Evolutionary conservation across 2,888 invertebrate genomes (phyloP).

Genomic region (Antheraea yamamai): DNA sequence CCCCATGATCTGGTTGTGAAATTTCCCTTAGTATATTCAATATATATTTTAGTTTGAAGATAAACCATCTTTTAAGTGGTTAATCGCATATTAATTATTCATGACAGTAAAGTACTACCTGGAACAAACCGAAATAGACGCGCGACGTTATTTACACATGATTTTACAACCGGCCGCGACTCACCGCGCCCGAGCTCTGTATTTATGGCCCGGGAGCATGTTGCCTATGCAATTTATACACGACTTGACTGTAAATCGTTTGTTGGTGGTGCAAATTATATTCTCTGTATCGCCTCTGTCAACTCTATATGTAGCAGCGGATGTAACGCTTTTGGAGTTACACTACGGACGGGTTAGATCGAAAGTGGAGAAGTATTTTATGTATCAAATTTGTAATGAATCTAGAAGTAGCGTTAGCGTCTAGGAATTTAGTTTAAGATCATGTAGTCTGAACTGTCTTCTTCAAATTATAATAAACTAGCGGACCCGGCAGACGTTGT

Average conservation of each 20-base stretch:
- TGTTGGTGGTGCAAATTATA: slow-evolving; percentile 1
- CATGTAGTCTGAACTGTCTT: no score
- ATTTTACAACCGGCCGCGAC: slow-evolving; percentile 3
- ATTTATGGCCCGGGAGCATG: slow-evolving; percentile 15
- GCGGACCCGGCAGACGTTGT: no score
- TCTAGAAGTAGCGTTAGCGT: neutral
- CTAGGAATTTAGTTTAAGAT: no score
- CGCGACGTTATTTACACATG: slow-evolving; percentile 1
- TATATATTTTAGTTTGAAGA: neutral
- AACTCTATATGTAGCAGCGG: slow-evolving; percentile 4
- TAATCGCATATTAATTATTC: neutral
- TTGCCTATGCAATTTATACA: slow-evolving; percentile 14
- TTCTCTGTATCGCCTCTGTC: neutral
- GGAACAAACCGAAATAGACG: neutral
- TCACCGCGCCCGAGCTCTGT: slow-evolving; percentile 1
- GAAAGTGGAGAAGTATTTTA: neutral
- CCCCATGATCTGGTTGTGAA: neutral
- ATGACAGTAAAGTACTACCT: neutral
- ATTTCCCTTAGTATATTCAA: neutral
- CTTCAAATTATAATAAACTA: no score
- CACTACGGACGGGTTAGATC: neutral
- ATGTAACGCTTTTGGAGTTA: neutral
- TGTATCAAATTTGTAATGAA: neutral
- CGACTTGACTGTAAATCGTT: slow-evolving; percentile 17
- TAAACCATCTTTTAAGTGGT: neutral